phyloP scores from a whole-genome alignment of 2,113 vertebrate species.

The Chascanopsetta lugubris region DNA sequence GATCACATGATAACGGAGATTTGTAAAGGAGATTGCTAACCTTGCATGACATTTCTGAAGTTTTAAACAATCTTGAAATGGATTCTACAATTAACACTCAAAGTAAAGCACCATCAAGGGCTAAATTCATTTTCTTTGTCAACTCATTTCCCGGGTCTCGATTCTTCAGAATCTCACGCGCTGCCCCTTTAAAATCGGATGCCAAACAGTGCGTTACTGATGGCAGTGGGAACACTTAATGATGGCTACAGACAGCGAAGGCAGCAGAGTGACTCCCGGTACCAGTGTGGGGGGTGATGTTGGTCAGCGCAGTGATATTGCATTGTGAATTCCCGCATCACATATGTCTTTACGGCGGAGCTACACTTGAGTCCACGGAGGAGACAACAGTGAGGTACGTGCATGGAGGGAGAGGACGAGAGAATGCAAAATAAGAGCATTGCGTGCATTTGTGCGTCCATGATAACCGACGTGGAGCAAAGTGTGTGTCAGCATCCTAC shows the following conservation, averaged over 20 bases:
- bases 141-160: no score
- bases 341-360: not conserved
- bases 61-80: no score
- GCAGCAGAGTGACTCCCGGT: constrained; percentile 14
- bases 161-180: no score
- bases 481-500: constrained; percentile 74
- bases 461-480: not conserved
- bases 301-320: constrained; percentile 5
- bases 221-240: not conserved
- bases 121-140: not conserved
- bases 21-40: constrained; percentile 35
- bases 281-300: constrained; percentile 9
- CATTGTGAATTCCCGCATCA: not conserved
- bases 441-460: not conserved
- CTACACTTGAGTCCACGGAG: no score
- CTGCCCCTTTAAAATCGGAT: not conserved
- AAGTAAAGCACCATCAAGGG: not conserved
- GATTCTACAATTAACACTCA: no score
- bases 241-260: not conserved
- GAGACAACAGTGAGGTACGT: no score
- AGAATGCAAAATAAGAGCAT: no score
- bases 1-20: constrained; percentile 41
- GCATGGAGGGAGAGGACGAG: no score
- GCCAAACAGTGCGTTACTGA: not conserved
- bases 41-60: no score